These are phyloP conservation scores for Clunio marinus DNA, from an alignment of 2,888 invertebrate species.

Conservation along the genomic window DNA sequence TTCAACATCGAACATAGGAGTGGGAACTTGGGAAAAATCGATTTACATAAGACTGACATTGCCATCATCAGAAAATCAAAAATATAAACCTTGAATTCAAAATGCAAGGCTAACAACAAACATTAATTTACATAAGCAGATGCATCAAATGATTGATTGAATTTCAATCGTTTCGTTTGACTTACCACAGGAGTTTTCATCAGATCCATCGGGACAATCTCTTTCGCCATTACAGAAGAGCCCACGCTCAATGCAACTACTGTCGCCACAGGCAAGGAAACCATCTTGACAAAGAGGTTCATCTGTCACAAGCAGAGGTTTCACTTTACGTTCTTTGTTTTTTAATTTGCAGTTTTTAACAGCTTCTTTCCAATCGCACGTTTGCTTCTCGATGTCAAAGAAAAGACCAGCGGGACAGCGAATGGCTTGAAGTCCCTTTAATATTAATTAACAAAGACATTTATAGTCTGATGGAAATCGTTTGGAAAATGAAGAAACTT, in stretches of 20 bases:
- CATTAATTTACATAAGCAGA: too few species aligned
- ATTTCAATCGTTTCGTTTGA: too few species aligned
- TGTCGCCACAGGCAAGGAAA: slow-evolving; percentile 81
- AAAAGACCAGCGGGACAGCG: slow-evolving; percentile 87
- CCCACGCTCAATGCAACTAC: slow-evolving; percentile 79
- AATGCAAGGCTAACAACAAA: too few species aligned
- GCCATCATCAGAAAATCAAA: too few species aligned
- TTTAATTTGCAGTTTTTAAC: slow-evolving; percentile 91
- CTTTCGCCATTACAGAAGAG: slow-evolving; percentile 91
- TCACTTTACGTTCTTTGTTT: slow-evolving; percentile 82
- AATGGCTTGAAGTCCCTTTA: slow-evolving; percentile 83
- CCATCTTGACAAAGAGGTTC: slow-evolving; percentile 87
- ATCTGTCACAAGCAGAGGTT: slow-evolving; percentile 81
- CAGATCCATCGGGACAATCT: slow-evolving; percentile 83
- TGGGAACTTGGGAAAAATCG: too few species aligned
- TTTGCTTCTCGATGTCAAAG: slow-evolving; percentile 92
- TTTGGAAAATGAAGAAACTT: slow-evolving; percentile 49
- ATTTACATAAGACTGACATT: too few species aligned
- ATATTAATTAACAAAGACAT: neutral
- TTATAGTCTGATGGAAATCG: neutral
- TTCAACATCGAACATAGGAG: too few species aligned
- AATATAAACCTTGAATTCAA: too few species aligned
- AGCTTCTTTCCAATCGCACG: slow-evolving; percentile 89
- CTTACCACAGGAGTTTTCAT: slow-evolving; percentile 88
- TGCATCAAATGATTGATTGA: too few species aligned